Base-by-base conservation (phyloP, 1,140 invertebrate genomes). In the Calephelis nemesis region DNA sequence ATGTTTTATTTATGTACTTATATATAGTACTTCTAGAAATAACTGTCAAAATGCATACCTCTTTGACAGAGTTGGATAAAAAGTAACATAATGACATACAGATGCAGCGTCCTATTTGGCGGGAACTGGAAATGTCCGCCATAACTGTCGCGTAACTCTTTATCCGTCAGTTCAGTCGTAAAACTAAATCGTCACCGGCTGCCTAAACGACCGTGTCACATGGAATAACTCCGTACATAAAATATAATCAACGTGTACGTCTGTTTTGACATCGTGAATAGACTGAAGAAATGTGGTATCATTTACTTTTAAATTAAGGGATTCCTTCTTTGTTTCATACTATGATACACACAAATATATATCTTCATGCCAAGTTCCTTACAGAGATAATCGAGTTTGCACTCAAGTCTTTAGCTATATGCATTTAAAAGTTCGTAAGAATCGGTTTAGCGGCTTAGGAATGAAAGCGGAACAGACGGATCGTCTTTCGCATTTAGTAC, bases 81-180 rank as follows among this genome's bases (percentile, higher is more conserved):
- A 10, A 39, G 19, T 60, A 60, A 12, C 5, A 39, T 60, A 60
- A 60, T 40, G 54, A 60, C 39, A 62, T 58, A 54, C 68, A 69
- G 50, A 63, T 73, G 67, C 12, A 45, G 42, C 39, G 72, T 78
- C 75, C 39, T 60, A 60, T 60, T 60, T 60, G 30, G 54, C 54
- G 54, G 54, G 54, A 60, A 60, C 54, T 60, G 54, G 79, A 65
- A 75, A 76, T 77, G 82, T 82, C 83, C 82, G 84, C 84, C 83
- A 87, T 88, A 84, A 88, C 83, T 86, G 85, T 88, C 85, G 68
- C 71, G 74, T 88, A 88, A 88, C 84, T 88, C 85, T 88, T 88
- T 88, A 82, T 81, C 79, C 79, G 81, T 83, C 73, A 79, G 83
- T 70, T 75, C 72, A 69, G 73, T 86, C 85, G 84, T 88, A 85